These are phyloP conservation scores for Malurus alboscapulatus DNA, from an alignment of 2,113 vertebrate species.

Conservation along the genomic window DNA sequence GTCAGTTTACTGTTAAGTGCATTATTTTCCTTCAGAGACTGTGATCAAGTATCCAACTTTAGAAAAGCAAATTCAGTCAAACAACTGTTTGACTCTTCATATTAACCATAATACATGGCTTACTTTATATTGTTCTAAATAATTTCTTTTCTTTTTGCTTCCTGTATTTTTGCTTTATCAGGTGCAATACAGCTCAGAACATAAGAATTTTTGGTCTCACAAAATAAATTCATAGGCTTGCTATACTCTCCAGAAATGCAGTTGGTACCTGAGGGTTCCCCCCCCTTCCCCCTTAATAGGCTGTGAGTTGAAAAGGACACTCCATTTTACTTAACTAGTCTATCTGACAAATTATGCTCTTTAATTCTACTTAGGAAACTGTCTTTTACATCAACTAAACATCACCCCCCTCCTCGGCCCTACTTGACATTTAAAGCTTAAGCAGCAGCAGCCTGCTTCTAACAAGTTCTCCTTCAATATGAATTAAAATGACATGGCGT, in stretches of 20 bases:
- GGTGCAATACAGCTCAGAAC: not conserved
- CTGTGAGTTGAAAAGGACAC: constrained; percentile 35
- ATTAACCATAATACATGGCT: not conserved
- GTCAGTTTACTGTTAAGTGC: not conserved
- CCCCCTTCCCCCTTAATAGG: not conserved
- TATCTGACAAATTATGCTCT: constrained; percentile 44
- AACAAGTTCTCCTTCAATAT: constrained; percentile 21
- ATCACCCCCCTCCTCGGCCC: not conserved
- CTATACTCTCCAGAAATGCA: not conserved
- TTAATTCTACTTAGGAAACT: constrained; percentile 51
- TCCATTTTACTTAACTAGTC: constrained; percentile 48
- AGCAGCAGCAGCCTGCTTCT: constrained; percentile 49
- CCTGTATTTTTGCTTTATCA: not conserved
- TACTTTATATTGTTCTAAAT: not conserved
- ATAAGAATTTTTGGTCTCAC: not conserved
- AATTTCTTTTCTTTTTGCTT: not conserved
- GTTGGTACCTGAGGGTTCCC: not conserved
- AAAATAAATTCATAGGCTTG: not conserved
- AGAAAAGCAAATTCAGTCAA: not conserved
- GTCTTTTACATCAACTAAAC: constrained; percentile 46
- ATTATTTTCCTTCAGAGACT: not conserved
- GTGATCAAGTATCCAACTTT: not conserved
- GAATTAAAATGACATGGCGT: constrained; percentile 34
- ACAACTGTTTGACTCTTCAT: not conserved
- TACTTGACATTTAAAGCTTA: constrained; percentile 67